Conservation (phyloP, 2,888 invertebrate genomes). For the Pandemis heparana region DNA sequence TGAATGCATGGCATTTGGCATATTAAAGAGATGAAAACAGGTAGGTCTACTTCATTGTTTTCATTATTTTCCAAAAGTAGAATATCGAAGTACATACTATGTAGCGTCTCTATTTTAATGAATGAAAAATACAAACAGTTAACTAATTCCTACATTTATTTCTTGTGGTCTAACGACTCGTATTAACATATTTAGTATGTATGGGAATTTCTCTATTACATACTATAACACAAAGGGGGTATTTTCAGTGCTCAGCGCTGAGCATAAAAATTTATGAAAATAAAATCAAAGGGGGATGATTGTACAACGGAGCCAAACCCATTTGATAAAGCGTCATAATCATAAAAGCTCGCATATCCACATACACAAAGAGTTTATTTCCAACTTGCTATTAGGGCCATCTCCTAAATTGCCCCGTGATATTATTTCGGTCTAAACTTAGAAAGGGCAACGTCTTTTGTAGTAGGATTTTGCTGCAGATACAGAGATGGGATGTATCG, state of each 20-base stretch:
- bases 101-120: too few relatives aligned
- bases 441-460: constrained; percentile 51
- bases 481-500: constrained; percentile 12
- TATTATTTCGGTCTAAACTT: constrained; percentile 52
- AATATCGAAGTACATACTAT: too few relatives aligned
- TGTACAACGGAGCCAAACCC: constrained; percentile 14
- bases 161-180: too few relatives aligned
- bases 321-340: constrained; percentile 26
- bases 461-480: constrained; percentile 2
- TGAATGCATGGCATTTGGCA: neutral
- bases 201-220: too few relatives aligned
- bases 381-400: constrained; percentile 52
- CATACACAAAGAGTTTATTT: constrained; percentile 45
- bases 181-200: too few relatives aligned
- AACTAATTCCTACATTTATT: too few relatives aligned
- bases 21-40: neutral
- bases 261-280: neutral
- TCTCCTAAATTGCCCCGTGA: constrained; percentile 55
- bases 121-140: too few relatives aligned
- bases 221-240: neutral
- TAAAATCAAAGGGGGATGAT: neutral
- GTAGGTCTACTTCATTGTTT: neutral
- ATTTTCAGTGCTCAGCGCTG: neutral
- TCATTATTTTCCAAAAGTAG: too few relatives aligned
- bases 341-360: constrained; percentile 42